phyloP scores from a whole-genome alignment of 2,797 vertebrate genomes.

The Brotula barbata region DNA sequence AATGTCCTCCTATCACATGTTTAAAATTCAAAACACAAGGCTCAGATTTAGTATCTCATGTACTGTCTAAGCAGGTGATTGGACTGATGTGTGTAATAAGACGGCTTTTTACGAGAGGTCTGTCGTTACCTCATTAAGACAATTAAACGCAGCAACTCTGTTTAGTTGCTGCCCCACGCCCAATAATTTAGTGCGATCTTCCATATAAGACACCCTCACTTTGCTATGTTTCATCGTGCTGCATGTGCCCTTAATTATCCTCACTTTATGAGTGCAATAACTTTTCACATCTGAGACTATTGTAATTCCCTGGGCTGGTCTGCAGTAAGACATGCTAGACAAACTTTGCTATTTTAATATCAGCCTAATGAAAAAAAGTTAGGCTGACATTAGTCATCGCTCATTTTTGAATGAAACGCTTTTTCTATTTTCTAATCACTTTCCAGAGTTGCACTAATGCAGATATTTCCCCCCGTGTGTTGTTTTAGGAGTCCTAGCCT shows the following conservation, averaged over 20 bases:
- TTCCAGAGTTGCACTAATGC: conserved; percentile 40
- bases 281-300: conserved; percentile 69
- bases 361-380: conserved; percentile 31
- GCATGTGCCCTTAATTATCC: conserved; percentile 62
- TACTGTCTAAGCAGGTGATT: conserved; percentile 40
- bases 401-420: no score
- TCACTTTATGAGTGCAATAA: conserved; percentile 71
- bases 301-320: conserved; percentile 72
- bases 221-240: conserved; percentile 63
- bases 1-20: background rate
- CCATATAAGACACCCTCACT: conserved; percentile 65
- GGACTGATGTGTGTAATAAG: conserved; percentile 32
- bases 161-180: conserved; percentile 63
- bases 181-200: conserved; percentile 67
- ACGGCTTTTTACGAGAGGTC: conserved; percentile 49
- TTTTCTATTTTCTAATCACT: conserved; percentile 18
- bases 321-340: conserved; percentile 40
- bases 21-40: background rate
- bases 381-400: conserved; percentile 19
- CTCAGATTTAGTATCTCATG: background rate
- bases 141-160: conserved; percentile 42
- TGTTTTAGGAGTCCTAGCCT: conserved; percentile 92
- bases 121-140: conserved; percentile 53
- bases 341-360: conserved; percentile 39
- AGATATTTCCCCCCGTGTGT: conserved; percentile 44